Evolutionary conservation across 2,113 vertebrate genomes (phyloP).

Genomic region (Ellobius talpinus): DNA sequence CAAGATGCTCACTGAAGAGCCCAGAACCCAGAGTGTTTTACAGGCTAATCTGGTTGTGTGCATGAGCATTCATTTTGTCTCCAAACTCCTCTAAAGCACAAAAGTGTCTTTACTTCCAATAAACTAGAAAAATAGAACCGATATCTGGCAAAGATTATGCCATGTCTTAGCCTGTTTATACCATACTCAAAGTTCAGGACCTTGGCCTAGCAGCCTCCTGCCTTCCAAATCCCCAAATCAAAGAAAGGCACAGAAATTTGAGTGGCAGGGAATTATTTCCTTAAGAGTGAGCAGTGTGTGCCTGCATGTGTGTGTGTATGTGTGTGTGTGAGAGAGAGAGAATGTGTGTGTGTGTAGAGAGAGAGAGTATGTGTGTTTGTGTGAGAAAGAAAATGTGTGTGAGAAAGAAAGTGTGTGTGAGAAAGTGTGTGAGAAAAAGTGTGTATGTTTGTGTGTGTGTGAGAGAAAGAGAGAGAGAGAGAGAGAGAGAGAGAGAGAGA

Average conservation of each 20-base stretch:
- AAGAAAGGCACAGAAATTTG: constrained; percentile 2
- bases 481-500: too few relatives aligned
- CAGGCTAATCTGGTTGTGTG: background rate
- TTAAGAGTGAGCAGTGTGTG: background rate
- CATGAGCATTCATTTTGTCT: constrained; percentile 10
- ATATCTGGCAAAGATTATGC: background rate
- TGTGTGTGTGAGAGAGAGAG: background rate
- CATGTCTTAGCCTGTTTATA: background rate
- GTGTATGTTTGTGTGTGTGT: background rate
- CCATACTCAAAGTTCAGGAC: background rate
- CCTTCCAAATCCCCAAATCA: background rate
- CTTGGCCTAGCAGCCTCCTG: background rate
- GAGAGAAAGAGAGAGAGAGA: too few relatives aligned
- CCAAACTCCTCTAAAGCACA: constrained; percentile 6
- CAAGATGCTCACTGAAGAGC: background rate
- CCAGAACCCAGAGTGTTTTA: background rate
- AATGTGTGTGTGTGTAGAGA: background rate
- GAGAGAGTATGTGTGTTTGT: background rate
- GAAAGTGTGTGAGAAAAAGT: fast-evolving
- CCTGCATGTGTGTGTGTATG: background rate
- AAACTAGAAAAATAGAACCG: background rate
- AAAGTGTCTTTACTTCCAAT: background rate
- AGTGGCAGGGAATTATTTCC: background rate
- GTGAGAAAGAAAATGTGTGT: background rate
- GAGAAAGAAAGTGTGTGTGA: too few relatives aligned